Evolutionary conservation across 2,113 vertebrate genomes (phyloP), one percentile per base, ranked within the genome.

Genomic region (Aspidoscelis tigris): DNA sequence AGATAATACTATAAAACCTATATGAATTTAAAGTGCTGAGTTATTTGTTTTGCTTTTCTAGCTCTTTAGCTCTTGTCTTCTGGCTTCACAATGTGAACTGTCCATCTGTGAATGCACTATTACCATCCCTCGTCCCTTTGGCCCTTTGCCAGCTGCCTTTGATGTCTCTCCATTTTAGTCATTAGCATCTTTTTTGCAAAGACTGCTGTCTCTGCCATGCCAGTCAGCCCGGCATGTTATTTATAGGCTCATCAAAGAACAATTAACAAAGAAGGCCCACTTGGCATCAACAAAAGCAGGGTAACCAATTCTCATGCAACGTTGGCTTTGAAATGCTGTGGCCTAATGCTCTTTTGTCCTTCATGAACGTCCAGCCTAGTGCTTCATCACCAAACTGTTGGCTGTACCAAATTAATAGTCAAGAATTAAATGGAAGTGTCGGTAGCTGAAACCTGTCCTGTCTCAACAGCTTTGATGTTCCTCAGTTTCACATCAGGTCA

Each of bases 81-180:
- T 92, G 90, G 83, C 88, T 90, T 43, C 33, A 89, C 77, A 55
- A 87, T 92, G 91, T 91, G 91, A 91, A 93, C 91, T 92, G 82
- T 91, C 88, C 89, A 87, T 80, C 83, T 74, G 84, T 77, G 33
- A 78, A 76, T 75, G 91, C 33, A 41, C 43, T 33, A 26, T 41
- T 5, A 12, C 41, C 41, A 44, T 11, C 39, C 16, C 24, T 20
- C 39, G 22, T 90, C 88, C 86, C 73, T 73, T 93, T 92, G 90
- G 81, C 88, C n/a, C 78, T 91, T 91, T 89, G 89, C 90, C 90
- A 81, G 0, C 84, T 89, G 86, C 85, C 81, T 89, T 93, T 87
- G 88, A 77, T 88, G 43, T 65, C 71, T 90, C 47, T 78, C 88
- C 86, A 80, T 72, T 85, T 47, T 78, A 81, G 80, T 0, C 0